Conservation (phyloP, 2,797 vertebrate species). For the Siniperca undulata region DNA sequence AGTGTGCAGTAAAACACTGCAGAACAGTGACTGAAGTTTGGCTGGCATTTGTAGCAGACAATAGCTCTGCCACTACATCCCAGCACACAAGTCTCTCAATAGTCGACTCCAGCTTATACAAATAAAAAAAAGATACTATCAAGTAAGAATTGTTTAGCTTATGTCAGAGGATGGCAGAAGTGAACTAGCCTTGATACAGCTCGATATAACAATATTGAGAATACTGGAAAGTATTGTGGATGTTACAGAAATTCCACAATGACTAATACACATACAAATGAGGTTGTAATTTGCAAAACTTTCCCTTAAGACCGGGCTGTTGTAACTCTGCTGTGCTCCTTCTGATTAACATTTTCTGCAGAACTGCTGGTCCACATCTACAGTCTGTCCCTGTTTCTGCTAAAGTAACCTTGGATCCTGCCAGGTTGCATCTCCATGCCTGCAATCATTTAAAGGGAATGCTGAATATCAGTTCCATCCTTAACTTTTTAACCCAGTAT, state of each 20-base stretch:
- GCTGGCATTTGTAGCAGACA: slow-evolving; percentile 11
- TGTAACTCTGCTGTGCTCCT: not conserved
- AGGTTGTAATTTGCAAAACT: slow-evolving; percentile 15
- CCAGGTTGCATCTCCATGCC: slow-evolving; percentile 11
- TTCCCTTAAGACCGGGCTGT: not conserved
- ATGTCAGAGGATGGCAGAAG: not conserved
- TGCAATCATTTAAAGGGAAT: slow-evolving; percentile 25
- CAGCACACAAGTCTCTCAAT: not conserved
- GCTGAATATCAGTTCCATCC: slow-evolving; percentile 33
- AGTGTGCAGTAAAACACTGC: slow-evolving; percentile 14
- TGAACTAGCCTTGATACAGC: not conserved
- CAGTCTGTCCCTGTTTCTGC: slow-evolving; percentile 16
- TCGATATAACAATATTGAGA: not conserved
- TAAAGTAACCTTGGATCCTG: slow-evolving; percentile 28
- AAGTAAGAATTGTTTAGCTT: not conserved
- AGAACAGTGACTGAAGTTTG: slow-evolving; percentile 1
- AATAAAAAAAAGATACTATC: not conserved
- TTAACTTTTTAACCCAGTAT: slow-evolving; percentile 25
- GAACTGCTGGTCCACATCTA: not conserved
- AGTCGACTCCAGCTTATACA: slow-evolving; percentile 3
- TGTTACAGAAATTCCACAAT: slow-evolving; percentile 13
- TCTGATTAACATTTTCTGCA: slow-evolving; percentile 21
- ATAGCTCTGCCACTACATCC: not conserved
- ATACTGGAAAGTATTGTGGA: not conserved
- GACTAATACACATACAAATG: slow-evolving; percentile 18